phyloP scores from a whole-genome alignment of 2,113 vertebrate genomes.

The Mesoclemmys tuberculata region DNA sequence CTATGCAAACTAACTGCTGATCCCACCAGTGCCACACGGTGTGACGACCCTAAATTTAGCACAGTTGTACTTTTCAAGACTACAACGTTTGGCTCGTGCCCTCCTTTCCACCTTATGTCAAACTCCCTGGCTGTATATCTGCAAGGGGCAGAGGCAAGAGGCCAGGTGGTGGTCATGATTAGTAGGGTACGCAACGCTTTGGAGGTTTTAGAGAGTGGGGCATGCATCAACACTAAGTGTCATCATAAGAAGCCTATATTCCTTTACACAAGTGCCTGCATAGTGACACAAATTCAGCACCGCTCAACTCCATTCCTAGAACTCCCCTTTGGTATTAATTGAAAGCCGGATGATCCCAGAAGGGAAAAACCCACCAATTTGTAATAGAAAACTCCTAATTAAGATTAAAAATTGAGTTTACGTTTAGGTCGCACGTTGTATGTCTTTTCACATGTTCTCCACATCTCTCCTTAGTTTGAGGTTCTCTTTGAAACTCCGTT shows the following conservation, averaged over 20 bases:
- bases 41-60: conserved; percentile 55
- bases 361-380: conserved; percentile 28
- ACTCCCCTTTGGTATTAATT: conserved; percentile 69
- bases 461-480: conserved; percentile 50
- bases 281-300: conserved; percentile 78
- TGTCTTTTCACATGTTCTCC: conserved; percentile 36
- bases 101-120: conserved; percentile 55
- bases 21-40: conserved; percentile 41
- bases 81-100: conserved; percentile 30
- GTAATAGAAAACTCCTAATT: conserved; percentile 16
- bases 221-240: conserved; percentile 40
- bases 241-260: conserved; percentile 75
- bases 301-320: conserved; percentile 75
- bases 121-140: conserved; percentile 53
- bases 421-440: background rate
- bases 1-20: conserved; percentile 82
- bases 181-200: conserved; percentile 8
- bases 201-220: conserved; percentile 52
- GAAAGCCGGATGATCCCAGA: conserved; percentile 57
- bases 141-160: conserved; percentile 45
- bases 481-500: conserved; percentile 76
- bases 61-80: conserved; percentile 37
- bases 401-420: background rate
- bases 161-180: background rate
- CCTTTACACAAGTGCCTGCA: conserved; percentile 85